Percentiles rank a stretch among this genome's conserved stretches.
phyloP scores from a whole-genome alignment of 2,113 vertebrate genomes.

The Elaphurus davidianus region DNA sequence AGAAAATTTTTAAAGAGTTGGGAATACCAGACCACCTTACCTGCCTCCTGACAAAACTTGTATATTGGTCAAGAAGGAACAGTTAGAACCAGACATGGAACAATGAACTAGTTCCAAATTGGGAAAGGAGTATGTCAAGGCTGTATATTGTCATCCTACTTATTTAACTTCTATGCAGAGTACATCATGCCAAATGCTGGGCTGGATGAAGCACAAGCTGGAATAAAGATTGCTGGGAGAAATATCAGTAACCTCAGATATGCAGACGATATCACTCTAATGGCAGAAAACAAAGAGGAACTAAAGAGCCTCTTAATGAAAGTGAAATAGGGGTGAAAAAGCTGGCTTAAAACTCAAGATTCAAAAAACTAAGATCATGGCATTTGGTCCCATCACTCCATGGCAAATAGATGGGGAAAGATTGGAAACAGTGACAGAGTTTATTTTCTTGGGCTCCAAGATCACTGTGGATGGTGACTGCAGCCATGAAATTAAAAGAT shows the following conservation, averaged over 20 bases:
- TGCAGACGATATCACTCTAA: neutral
- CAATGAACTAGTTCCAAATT: neutral
- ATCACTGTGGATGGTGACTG: neutral
- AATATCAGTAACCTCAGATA: neutral
- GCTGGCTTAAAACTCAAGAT: neutral
- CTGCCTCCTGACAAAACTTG: neutral
- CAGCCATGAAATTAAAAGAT: neutral
- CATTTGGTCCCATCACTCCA: neutral
- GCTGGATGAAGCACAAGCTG: neutral
- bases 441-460: neutral
- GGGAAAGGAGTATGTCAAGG: neutral
- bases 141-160: neutral
- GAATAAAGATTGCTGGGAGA: neutral
- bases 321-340: neutral
- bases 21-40: neutral
- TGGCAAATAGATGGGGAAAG: neutral
- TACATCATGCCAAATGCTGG: neutral
- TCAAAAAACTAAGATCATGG: neutral
- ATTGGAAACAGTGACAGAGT: neutral
- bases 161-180: neutral
- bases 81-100: neutral
- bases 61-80: neutral
- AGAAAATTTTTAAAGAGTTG: neutral
- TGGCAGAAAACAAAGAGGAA: neutral
- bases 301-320: neutral